These are phyloP conservation scores for Trinectes maculatus DNA, from an alignment of 2,113 vertebrate species.

Conservation along the genomic window DNA sequence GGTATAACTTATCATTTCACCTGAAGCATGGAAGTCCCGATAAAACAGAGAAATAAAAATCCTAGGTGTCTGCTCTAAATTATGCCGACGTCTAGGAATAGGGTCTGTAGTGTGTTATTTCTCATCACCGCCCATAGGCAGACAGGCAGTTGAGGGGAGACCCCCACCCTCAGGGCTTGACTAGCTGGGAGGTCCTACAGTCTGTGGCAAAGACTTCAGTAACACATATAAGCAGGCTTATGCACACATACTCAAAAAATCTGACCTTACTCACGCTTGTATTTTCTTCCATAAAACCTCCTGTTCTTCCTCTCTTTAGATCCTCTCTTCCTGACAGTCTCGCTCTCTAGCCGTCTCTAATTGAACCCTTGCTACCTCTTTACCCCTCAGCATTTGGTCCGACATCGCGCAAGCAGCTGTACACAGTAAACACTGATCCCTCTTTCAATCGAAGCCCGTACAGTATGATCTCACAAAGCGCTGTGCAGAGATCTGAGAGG, in stretches of 20 bases:
- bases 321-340: not conserved
- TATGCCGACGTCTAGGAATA: conserved; percentile 49
- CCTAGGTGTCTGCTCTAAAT: conserved; percentile 48
- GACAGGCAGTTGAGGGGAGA: conserved; percentile 58
- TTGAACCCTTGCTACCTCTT: conserved; percentile 9
- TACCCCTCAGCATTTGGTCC: conserved; percentile 37
- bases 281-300: not conserved
- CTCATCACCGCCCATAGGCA: conserved; percentile 59
- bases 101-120: conserved; percentile 61
- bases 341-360: too few species aligned
- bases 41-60: conserved; percentile 42
- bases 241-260: conserved; percentile 63
- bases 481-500: conserved; percentile 30
- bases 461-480: too few species aligned
- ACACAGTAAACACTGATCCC: too few species aligned
- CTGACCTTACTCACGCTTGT: too few species aligned
- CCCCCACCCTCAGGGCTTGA: conserved; percentile 64
- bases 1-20: conserved; percentile 53
- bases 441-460: conserved; percentile 60
- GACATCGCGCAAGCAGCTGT: too few species aligned
- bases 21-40: conserved; percentile 43
- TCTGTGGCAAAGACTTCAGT: conserved; percentile 52
- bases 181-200: conserved; percentile 72
- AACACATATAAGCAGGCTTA: conserved; percentile 58
- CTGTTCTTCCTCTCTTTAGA: not conserved